Conservation (phyloP, 1,140 invertebrate species). For the Sogatella furcifera region DNA sequence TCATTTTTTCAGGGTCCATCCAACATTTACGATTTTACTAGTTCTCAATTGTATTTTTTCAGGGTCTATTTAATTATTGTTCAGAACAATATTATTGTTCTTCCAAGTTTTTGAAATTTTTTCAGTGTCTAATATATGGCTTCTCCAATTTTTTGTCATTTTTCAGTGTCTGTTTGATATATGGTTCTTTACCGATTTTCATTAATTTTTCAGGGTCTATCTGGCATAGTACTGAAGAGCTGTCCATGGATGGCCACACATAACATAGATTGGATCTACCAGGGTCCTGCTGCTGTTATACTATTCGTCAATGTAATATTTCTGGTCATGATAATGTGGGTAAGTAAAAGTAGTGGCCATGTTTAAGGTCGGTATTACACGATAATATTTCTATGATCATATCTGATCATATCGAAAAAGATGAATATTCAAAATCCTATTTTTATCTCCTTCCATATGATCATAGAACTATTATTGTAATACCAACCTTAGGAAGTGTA, state of each 20-base stretch:
- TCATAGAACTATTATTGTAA: too few species aligned
- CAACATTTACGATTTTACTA: too few species aligned
- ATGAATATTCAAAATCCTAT: too few species aligned
- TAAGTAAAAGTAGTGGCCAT: conserved; percentile 40
- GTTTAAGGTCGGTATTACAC: too few species aligned
- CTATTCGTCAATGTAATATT: conserved; percentile 76
- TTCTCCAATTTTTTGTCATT: not conserved
- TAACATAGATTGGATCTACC: conserved; percentile 69
- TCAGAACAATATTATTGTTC: too few species aligned
- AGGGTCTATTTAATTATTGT: too few species aligned
- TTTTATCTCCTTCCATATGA: too few species aligned
- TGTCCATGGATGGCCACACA: conserved; percentile 63
- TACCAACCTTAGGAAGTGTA: too few species aligned
- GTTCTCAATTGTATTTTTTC: too few species aligned
- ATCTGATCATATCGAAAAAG: too few species aligned
- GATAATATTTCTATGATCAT: too few species aligned
- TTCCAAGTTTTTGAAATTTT: not conserved
- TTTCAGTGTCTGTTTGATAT: not conserved
- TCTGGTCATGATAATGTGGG: conserved; percentile 86
- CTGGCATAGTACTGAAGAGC: conserved; percentile 27
- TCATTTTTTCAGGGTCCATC: too few species aligned
- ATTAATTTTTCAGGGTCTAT: not conserved
- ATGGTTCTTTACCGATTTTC: not conserved
- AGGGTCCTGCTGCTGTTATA: conserved; percentile 57
- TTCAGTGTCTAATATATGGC: not conserved